phyloP scores from a whole-genome alignment of 1,140 invertebrate genomes.

The Diplogasteroides magnus region DNA sequence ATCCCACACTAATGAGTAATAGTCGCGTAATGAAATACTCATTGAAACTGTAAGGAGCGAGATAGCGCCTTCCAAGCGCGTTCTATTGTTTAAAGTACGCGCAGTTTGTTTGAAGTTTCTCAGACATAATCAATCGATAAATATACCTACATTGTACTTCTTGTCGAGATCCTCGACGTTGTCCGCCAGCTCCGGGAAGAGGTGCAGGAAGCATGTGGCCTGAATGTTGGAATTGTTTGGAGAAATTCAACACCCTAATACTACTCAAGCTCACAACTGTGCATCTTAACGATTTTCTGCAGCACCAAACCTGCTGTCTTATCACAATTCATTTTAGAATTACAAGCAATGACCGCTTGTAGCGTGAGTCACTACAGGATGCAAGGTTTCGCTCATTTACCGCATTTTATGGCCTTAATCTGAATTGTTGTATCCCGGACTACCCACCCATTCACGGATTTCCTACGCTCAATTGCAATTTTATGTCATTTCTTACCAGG shows the following conservation, averaged over 20 bases:
- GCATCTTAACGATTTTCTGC: not conserved
- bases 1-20: not conserved
- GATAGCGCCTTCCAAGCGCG: too few relatives aligned
- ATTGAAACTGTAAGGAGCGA: too few relatives aligned
- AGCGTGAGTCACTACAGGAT: not conserved
- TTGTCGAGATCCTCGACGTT: conserved; percentile 32
- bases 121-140: not conserved
- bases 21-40: not conserved
- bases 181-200: conserved; percentile 70
- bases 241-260: conserved; percentile 1
- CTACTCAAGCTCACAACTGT: not conserved
- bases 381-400: not conserved
- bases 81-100: too few relatives aligned
- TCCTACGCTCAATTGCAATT: not conserved
- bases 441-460: not conserved
- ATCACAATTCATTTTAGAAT: not conserved
- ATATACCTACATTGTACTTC: not conserved
- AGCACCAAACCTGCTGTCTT: not conserved
- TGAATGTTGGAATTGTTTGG: conserved; percentile 72
- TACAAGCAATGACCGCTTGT: not conserved
- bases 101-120: too few relatives aligned
- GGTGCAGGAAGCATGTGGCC: conserved; percentile 73
- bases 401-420: not conserved
- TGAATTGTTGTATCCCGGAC: not conserved
- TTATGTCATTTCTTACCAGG: not conserved